Base-by-base conservation (phyloP, 2,797 vertebrate genomes). In the Brachymystax lenok region DNA sequence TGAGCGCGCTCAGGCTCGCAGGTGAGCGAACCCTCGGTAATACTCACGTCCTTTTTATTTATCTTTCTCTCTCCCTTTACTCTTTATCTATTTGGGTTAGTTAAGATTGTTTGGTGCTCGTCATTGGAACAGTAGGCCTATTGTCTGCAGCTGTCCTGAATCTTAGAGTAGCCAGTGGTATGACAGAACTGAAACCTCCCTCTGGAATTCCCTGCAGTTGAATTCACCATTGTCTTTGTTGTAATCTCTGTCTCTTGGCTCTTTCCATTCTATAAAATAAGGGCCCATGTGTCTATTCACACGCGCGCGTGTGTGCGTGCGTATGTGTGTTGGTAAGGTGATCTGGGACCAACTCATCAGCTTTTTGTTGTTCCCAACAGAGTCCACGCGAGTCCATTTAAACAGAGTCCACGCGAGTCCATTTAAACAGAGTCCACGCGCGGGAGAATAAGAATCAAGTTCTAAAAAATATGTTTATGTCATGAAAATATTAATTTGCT, bases 1-100 rank as follows among this genome's bases (percentile, higher is more conserved):
- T 99, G 98, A 98, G 98, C 24, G 96, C 98, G 74, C 97, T 99
- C 93, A 96, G 98, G 91, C 95, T 99, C 92, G 98, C 98, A 98
- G 98, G 98, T 99, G 96, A 98, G 97, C 93, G 94, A 88, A 94
- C 91, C 91, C 91, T 95, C 93, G 93, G 93, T 95, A 95, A 95
- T 90, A 82, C 74, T 84, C 13, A 30, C 56, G 61, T 35, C 85
- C 54, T 74, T 59, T 75, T 84, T 81, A 77, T 89, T 87, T 83
- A 56, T 83, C 88, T 46, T 54, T 64, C 27, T 63, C 21, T 63
- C 71, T 69, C 33, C 35, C 50, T 83, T 74, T 28, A 28, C 27
- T 33, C n/a, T n/a, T 13, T 46, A 27, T 66, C 24, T 21, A 51
- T 72, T 35, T 7, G 6, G 1, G 33, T 0, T 21, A 40, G 50